phyloP scores from a whole-genome alignment of 2,113 vertebrate genomes.

The Perca flavescens region DNA sequence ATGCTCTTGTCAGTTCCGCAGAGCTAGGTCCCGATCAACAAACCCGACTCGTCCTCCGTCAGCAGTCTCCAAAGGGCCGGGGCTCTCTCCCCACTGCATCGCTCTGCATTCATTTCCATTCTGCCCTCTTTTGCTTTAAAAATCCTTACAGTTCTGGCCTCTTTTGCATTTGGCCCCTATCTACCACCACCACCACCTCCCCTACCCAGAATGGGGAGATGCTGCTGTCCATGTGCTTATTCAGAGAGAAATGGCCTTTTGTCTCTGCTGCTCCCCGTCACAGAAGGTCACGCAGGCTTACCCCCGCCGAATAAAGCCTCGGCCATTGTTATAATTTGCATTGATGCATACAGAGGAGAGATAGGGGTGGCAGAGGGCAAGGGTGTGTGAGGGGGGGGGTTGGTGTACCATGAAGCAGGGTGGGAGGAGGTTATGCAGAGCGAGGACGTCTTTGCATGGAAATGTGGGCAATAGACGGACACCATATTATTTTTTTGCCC shows the following conservation, averaged over 20 bases:
- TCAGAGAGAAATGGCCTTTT: conserved; percentile 83
- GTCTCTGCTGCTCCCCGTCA: conserved; percentile 81
- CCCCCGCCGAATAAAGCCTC: conserved; percentile 80
- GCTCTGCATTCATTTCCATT: conserved; percentile 67
- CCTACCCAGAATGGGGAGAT: conserved; percentile 45
- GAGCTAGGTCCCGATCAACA: conserved; percentile 61
- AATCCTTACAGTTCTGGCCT: conserved; percentile 58
- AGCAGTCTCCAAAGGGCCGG: conserved; percentile 52
- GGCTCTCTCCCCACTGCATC: conserved; percentile 38
- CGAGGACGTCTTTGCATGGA: conserved; percentile 78
- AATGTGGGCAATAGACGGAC: conserved; percentile 81
- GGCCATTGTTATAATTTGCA: conserved; percentile 87
- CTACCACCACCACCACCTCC: conserved; percentile 12
- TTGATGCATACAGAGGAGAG: conserved; percentile 84
- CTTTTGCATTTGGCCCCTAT: conserved; percentile 66
- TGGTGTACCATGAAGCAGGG: conserved; percentile 58
- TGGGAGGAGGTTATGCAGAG: conserved; percentile 73
- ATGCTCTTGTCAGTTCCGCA: conserved; percentile 52
- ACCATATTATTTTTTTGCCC: conserved; percentile 85
- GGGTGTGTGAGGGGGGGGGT: conserved; percentile 10
- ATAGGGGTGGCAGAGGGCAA: conserved; percentile 55
- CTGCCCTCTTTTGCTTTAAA: conserved; percentile 62
- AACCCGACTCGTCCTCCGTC: conserved; percentile 47
- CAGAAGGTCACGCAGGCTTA: conserved; percentile 86
- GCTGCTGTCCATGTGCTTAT: conserved; percentile 80